Conservation (phyloP, 2,113 vertebrate species). For the Podocnemis expansa region DNA sequence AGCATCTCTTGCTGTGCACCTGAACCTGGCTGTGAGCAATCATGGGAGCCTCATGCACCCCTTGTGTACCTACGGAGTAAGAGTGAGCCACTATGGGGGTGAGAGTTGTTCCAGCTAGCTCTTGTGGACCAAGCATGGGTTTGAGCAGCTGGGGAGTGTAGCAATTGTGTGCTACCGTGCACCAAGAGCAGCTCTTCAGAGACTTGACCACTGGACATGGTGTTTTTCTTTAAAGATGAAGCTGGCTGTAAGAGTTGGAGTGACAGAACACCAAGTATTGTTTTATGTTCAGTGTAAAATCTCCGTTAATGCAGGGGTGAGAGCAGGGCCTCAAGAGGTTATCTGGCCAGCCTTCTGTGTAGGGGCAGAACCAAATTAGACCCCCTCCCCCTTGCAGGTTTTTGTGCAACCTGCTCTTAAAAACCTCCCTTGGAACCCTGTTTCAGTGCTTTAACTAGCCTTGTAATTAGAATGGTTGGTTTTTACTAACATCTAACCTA, state of each 20-base stretch:
- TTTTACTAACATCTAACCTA: neutral
- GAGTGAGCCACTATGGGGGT: neutral
- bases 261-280: neutral
- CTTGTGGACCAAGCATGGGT: neutral
- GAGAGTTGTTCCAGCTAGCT: neutral
- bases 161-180: neutral
- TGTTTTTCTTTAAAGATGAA: neutral
- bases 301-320: neutral
- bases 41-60: neutral
- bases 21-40: neutral
- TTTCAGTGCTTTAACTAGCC: neutral
- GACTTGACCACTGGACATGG: neutral
- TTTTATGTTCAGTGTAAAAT: neutral
- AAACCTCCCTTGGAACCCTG: neutral
- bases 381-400: neutral
- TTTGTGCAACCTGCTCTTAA: neutral
- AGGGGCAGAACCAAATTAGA: neutral
- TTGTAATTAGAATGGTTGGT: neutral
- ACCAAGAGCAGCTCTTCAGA: neutral
- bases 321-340: neutral
- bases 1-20: neutral
- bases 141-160: neutral
- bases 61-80: neutral
- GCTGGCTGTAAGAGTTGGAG: neutral
- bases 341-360: neutral